Base-by-base conservation (phyloP, 2,888 invertebrate species). In the Isoperla grammatica region DNA sequence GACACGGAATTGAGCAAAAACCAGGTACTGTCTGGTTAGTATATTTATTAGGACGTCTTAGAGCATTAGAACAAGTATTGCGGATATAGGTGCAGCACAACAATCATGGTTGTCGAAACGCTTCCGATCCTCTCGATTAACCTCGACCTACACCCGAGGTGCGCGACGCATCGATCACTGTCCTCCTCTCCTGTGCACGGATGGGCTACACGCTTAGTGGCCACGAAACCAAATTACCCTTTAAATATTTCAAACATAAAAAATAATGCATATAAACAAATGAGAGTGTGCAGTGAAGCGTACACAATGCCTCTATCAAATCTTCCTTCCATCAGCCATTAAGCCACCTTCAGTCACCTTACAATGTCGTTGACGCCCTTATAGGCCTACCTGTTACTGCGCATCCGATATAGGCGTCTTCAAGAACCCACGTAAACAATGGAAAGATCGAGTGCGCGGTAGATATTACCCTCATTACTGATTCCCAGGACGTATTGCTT, bases 281-380 rank as follows among this genome's bases (percentile, higher is more conserved):
- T 4, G 45, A 22, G 20, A 19, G 22, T 15, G 19, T 48, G 22
- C 59, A 59, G 53, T 59, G 54, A 60, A 60, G 59, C 59, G 57
- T 45, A 57, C 48, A 61, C 53, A 61, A 61, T 61, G 57, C 48
- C 54, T 54, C 57, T 40, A 61, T 57, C 54, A 57, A 59, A 58
- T 57, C 57, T 54, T 39, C 40, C 48, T 53, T 53, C 61, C 53
- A 57, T 61, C 61, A 23, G 53, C 61, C 57, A 53, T 59, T 29
- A 29, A 29, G 29, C 29, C 29, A 55, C 39, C 43, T 49, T 19
- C 53, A 58, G 53, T 22, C 58, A 58, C 58, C 53, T 58, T 58
- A 23, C 20, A 45, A 19, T 22, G 13, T 42, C 40, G 59, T 55
- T 17, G 20, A 60, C 59, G 59, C 59, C 59, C 59, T 55, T 35